Base-by-base conservation (phyloP, 2,113 vertebrate species). In the Siniperca chuatsi region DNA sequence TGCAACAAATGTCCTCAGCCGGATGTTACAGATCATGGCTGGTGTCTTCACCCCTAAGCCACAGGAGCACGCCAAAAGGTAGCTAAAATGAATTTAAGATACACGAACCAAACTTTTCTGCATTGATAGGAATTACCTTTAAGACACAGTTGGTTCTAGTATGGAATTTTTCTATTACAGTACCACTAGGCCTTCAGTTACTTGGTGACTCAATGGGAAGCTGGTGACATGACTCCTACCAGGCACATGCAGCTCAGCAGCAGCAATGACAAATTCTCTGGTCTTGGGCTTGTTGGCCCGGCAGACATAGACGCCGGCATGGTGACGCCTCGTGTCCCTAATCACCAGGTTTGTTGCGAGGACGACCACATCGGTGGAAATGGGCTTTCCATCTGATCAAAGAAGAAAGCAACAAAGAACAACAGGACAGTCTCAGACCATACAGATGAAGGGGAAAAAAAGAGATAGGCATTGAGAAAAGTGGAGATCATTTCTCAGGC, bases 241-340 rank as follows among this genome's bases (percentile, higher is more conserved):
- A 4, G 98, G 95, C 57, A 99, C 97, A 1, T 93, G 96, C 75
- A 99, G 97, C 94, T 98, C 97, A 0, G 98, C 98, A 0, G 97
- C 96, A 0, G 97, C 97, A 0, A 94, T 97, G 74, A 97, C 96
- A 7, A 98, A 99, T 89, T 98, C 96, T 73, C 97, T 96, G 21
- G 97, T 99, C 78, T 94, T 98, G 79, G 98, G 97, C 89, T 97
- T 99, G 95, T 99, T 99, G 87, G 97, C 98, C 4, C 98, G 95
- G 91, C 98, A 99, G 78, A 99, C 97, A 0, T 99, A 99, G 55
- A 98, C 89, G 16, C 98, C 98, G 0, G 96, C 96, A 82, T 99
- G 98, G 83, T 97, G 95, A 86, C 96, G 96, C 79, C 97, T 97
- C 0, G 97, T 97, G 80, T 96, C 95, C 81, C 95, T 93, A 87